Conservation (phyloP, 1,140 invertebrate genomes). For the Radopholus similis region DNA sequence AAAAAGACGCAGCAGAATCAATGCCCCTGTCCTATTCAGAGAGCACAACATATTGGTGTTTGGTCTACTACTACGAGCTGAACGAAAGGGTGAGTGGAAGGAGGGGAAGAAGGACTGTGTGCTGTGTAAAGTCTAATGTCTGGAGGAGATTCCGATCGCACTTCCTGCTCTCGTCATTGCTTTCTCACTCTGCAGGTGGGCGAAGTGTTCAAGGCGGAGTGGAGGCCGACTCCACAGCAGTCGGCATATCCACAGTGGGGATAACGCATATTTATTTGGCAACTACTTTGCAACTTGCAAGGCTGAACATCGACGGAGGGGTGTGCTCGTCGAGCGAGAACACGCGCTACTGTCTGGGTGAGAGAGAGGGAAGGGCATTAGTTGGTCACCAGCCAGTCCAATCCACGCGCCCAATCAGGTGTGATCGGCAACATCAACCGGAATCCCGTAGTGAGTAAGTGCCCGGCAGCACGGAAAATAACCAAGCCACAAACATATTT, state of each 20-base stretch:
- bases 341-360: conserved; percentile 11
- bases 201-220: conserved; percentile 15
- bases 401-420: too few relatives aligned
- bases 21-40: neutral
- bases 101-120: neutral
- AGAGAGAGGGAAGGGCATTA: neutral
- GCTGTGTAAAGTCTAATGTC: neutral
- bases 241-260: neutral
- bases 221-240: neutral
- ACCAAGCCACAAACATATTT: neutral
- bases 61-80: conserved; percentile 16
- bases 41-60: conserved; percentile 7
- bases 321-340: conserved; percentile 4
- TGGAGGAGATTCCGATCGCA: neutral
- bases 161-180: neutral
- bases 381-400: too few relatives aligned
- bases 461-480: neutral
- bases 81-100: conserved; percentile 12
- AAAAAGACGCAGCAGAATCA: neutral
- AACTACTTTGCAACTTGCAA: neutral
- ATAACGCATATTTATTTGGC: neutral
- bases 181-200: too few relatives aligned
- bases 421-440: conserved; percentile 14
- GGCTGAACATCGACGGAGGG: conserved; percentile 9
- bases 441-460: conserved; percentile 20